phyloP scores from a whole-genome alignment of 2,113 vertebrate genomes.

The Salvelinus sp. region DNA sequence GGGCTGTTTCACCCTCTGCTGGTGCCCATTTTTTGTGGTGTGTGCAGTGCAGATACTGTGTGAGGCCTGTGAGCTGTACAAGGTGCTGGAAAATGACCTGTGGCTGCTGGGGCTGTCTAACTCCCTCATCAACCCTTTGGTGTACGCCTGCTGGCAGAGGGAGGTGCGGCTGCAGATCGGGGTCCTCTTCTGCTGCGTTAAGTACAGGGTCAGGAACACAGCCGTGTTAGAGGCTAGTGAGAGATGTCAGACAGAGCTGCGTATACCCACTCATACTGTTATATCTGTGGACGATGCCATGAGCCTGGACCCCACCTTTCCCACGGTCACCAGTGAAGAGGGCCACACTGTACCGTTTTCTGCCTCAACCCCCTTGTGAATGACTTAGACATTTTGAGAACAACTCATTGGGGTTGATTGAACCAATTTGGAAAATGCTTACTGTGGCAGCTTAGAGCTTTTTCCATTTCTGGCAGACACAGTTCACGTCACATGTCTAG shows the following conservation, averaged over 20 bases:
- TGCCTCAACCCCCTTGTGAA: neutral
- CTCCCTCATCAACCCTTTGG: slow-evolving; percentile 87
- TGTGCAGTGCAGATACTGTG: slow-evolving; percentile 79
- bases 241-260: neutral
- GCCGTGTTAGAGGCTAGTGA: neutral
- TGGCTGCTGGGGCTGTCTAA: slow-evolving; percentile 87
- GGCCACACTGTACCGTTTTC: neutral
- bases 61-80: slow-evolving; percentile 67
- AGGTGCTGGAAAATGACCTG: slow-evolving; percentile 80
- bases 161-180: slow-evolving; percentile 81
- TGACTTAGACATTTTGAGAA: neutral
- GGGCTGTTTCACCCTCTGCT: slow-evolving; percentile 83
- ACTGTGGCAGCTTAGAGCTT: neutral
- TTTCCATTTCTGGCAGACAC: neutral
- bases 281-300: neutral
- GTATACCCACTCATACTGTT: neutral
- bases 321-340: neutral
- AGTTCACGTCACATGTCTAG: too few relatives aligned
- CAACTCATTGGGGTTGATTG: neutral
- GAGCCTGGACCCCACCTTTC: neutral
- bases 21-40: slow-evolving; percentile 81
- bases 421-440: neutral
- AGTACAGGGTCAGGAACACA: slow-evolving; percentile 25
- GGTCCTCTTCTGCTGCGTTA: slow-evolving; percentile 65
- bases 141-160: slow-evolving; percentile 87